A percentile compares a stretch with the other conserved stretches of the same genome.
These are phyloP conservation scores for Eublepharis macularius DNA, from an alignment of 2,113 vertebrate species.

Conservation along the genomic window DNA sequence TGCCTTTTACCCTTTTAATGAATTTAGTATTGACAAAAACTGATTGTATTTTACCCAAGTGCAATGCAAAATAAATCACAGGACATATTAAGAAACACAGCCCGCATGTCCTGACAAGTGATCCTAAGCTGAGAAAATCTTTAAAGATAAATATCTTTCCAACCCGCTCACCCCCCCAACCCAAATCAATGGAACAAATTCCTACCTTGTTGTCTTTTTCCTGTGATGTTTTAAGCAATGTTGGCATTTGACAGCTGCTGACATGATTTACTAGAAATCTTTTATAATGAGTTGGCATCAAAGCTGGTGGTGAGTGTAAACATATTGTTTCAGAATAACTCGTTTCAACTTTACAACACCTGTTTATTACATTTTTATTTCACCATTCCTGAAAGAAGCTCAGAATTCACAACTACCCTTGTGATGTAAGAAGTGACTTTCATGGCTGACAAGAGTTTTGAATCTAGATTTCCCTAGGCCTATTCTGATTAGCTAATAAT, in stretches of 20 bases:
- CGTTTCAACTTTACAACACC: background rate
- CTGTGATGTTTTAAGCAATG: background rate
- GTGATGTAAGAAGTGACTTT: too few species aligned
- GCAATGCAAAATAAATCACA: background rate
- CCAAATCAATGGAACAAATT: conserved; percentile 34
- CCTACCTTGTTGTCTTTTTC: background rate
- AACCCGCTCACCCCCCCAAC: background rate
- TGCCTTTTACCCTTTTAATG: background rate
- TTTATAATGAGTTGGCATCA: background rate
- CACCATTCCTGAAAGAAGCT: too few species aligned
- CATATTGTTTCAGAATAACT: background rate
- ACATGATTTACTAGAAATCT: background rate
- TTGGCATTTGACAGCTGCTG: background rate
- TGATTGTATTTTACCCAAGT: background rate
- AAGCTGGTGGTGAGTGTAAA: background rate
- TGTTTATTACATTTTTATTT: too few species aligned
- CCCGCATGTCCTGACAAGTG: background rate
- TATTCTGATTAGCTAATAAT: too few species aligned
- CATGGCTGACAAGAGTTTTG: too few species aligned
- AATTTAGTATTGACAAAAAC: background rate
- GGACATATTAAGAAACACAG: background rate
- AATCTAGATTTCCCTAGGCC: too few species aligned
- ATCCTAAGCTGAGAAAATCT: conserved; percentile 41
- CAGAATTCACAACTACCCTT: too few species aligned
- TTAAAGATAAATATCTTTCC: conserved; percentile 30